These are phyloP conservation scores for Hoplodrina ambigua DNA, from an alignment of 2,888 invertebrate genomes.

Conservation along the genomic window DNA sequence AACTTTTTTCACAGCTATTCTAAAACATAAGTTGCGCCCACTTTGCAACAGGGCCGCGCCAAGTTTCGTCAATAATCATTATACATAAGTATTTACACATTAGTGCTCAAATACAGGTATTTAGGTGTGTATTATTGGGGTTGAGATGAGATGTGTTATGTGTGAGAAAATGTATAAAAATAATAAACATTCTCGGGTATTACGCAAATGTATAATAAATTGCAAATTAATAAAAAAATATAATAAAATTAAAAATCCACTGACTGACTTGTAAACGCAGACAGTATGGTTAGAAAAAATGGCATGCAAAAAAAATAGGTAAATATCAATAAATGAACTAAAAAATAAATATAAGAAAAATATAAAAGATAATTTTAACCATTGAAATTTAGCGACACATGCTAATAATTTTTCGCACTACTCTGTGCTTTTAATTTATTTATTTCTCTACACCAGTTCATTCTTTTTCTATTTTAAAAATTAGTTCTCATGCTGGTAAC, in stretches of 20 bases:
- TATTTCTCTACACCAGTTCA: conserved; percentile 79
- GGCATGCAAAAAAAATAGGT: conserved; percentile 77
- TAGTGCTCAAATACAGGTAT: conserved; percentile 68
- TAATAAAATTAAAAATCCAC: conserved; percentile 58
- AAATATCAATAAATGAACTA: conserved; percentile 68
- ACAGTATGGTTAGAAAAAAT: conserved; percentile 67
- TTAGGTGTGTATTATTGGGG: conserved; percentile 60
- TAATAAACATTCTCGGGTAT: conserved; percentile 67
- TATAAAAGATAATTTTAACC: conserved; percentile 75
- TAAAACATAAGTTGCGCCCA: conserved; percentile 1
- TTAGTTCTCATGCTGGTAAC: conserved; percentile 88
- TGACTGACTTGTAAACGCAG: conserved; percentile 60
- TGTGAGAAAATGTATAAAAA: conserved; percentile 73
- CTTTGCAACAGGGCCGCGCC: conserved; percentile 9
- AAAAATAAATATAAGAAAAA: conserved; percentile 64
- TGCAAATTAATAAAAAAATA: conserved; percentile 72
- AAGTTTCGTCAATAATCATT: conserved; percentile 71
- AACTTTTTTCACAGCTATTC: neutral
- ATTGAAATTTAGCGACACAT: conserved; percentile 86
- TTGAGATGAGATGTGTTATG: conserved; percentile 77
- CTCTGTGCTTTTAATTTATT: conserved; percentile 85
- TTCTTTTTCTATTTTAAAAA: conserved; percentile 78
- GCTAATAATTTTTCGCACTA: conserved; percentile 87
- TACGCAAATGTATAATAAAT: conserved; percentile 68
- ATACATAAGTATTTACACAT: conserved; percentile 66